Evolutionary conservation across 2,113 vertebrate genomes (phyloP), one percentile per base, ranked within the genome.

Genomic region (Scytalopus superciliaris): DNA sequence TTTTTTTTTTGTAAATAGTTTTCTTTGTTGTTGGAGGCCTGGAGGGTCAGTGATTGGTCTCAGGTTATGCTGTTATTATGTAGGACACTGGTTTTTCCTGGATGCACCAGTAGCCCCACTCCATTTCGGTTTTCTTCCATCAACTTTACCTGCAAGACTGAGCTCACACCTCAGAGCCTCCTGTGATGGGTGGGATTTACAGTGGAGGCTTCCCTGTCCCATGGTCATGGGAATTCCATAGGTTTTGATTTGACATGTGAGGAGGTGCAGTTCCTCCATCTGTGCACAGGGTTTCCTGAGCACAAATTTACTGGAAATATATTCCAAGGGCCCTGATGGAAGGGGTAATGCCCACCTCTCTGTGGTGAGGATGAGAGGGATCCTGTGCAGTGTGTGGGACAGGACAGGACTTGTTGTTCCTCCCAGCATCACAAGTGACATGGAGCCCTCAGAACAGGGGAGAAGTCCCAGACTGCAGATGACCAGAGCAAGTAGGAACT

Each of bases 321-420:
- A 4, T 56, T 84, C 68, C 33, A 23, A 11, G 9, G 8, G n/a
- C 17, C 37, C 21, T 28, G 44, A 1, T 9, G 18, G 67, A 59
- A 35, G 35, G 45, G 39, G 16, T 53, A 47, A 6, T 21, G 10
- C 39, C 57, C 56, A 13, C 33, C 13, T 27, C 6, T 31, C 39
- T 37, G 68, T 6, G 2, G 6, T 19, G 63, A 39, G 68, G n/a
- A 2, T 7, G 18, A 12, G 19, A 35, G 5, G 15, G 33, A 30
- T 24, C 67, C 40, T 0, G n/a, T n/a, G n/a, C n/a, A n/a, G n/a
- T n/a, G n/a, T 3, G 7, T 0, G 6, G 78, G 42, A 68, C 3
- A 0, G 3, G 19, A 28, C n/a, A 33, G 62, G 66, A 64, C 31
- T 69, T 50, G 49, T 13, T 57, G 24, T 21, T 64, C 53, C 53